Evolutionary conservation across 2,797 vertebrate species (phyloP).

Genomic region (Cryptoprocta ferox): DNA sequence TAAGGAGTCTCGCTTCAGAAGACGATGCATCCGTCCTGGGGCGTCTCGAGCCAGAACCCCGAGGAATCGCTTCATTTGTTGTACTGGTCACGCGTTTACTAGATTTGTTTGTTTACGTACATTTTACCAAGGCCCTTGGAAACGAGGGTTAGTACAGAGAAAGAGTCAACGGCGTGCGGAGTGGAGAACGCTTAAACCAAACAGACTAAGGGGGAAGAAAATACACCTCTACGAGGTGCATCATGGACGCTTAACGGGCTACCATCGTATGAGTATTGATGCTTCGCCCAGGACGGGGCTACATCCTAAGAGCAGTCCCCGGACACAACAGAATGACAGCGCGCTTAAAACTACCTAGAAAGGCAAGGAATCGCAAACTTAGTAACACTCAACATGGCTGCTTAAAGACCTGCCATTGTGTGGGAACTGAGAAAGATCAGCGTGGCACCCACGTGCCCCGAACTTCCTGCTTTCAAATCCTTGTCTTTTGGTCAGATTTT

Average conservation of each 20-base stretch:
- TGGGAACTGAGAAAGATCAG: too few relatives aligned
- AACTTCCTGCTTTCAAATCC: not conserved
- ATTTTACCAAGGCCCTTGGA: not conserved
- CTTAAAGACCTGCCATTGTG: not conserved
- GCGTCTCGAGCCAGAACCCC: not conserved
- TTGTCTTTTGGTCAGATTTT: not conserved
- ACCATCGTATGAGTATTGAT: rapidly evolving
- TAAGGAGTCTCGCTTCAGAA: not conserved
- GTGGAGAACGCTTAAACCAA: not conserved
- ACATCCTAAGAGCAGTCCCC: too few relatives aligned
- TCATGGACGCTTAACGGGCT: not conserved
- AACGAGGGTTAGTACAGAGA: not conserved
- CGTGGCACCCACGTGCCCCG: not conserved
- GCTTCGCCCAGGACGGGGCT: not conserved
- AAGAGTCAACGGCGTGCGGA: not conserved
- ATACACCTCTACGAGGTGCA: rapidly evolving
- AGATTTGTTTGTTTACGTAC: not conserved
- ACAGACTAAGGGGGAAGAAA: not conserved
- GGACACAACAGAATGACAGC: not conserved
- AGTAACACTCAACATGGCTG: too few relatives aligned
- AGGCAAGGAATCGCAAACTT: not conserved
- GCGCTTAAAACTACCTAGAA: not conserved
- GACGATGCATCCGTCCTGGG: not conserved
- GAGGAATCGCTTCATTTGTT: not conserved
- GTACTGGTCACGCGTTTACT: not conserved